Base-by-base conservation (phyloP, 2,113 vertebrate genomes). In the Sakesphorus luctuosus region DNA sequence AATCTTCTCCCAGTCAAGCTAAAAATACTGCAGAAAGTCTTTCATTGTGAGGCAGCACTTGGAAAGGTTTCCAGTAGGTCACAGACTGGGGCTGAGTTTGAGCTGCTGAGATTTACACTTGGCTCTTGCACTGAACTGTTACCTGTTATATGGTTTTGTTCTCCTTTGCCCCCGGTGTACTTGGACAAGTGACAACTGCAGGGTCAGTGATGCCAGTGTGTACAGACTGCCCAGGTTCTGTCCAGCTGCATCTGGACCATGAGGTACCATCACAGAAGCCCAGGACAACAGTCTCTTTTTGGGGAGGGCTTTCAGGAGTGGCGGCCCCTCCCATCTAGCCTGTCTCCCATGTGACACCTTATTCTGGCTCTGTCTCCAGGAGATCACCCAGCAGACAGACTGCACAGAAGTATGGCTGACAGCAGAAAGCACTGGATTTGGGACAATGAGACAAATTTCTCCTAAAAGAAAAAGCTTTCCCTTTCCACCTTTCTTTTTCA, bases 51-150 rank as follows among this genome's bases (percentile, higher is more conserved):
- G 78, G 66, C 67, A 67, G 77, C 35, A 44, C 29, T 91, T 62
- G 44, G 88, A 89, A 84, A 86, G 50, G 52, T 78, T 92, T 92
- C 38, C 83, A 84, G 55, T 47, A 74, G 75, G 84, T 82, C 90
- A 84, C 44, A 61, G 66, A 2, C 52, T 52, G 29, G 40, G 26
- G 65, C 19, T 40, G 56, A 58, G 29, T 59, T 80, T 53, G 61
- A 84, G 49, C 69, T 82, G 35, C 66, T 33, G 77, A 72, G 84
- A 79, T 87, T 90, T 58, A 58, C 49, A 19, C 58, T 68, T 50
- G 9, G 56, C 47, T 85, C 74, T 82, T 13, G 18, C 52, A 17
- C 69, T 65, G 65, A 58, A 36, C 63, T n/a, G 26, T 29, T 68
- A 6, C 4, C 31, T 17, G 21, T 59, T 66, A 43, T 2, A 5